Evolutionary conservation across 2,888 invertebrate genomes (phyloP).

Genomic region (Eupithecia insigniata): DNA sequence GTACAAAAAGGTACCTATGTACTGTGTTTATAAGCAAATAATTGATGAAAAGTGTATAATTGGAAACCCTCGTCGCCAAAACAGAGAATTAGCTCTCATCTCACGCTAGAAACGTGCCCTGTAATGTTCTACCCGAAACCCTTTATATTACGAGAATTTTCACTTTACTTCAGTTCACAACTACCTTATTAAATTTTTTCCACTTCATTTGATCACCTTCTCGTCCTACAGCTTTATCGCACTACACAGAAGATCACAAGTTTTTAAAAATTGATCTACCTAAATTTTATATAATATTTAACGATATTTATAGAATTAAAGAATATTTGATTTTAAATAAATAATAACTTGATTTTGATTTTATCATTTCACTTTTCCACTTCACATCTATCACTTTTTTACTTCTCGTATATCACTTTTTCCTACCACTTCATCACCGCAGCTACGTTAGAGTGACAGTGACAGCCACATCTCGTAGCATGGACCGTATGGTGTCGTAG

Average conservation of each 20-base stretch:
- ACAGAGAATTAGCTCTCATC: too few species aligned
- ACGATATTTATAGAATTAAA: neutral
- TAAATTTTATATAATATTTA: neutral
- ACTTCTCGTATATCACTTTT: neutral
- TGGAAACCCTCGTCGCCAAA: too few species aligned
- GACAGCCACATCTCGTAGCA: conserved; percentile 76
- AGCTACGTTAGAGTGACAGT: conserved; percentile 52
- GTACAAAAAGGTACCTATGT: neutral
- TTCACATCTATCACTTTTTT: neutral
- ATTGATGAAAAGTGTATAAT: neutral
- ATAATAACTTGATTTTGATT: neutral
- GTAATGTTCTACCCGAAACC: too few species aligned
- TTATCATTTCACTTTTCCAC: neutral
- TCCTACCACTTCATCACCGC: neutral
- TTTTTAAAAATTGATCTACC: neutral
- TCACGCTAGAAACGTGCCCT: too few species aligned
- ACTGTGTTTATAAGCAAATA: neutral
- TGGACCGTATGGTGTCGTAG: conserved; percentile 91
- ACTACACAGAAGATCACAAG: neutral
- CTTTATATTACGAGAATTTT: too few species aligned
- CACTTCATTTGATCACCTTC: neutral
- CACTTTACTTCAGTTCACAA: neutral
- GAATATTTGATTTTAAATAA: neutral
- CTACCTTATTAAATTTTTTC: neutral
- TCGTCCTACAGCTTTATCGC: neutral